Conservation (phyloP, 2,113 vertebrate species). For the Ciconia stormi region DNA sequence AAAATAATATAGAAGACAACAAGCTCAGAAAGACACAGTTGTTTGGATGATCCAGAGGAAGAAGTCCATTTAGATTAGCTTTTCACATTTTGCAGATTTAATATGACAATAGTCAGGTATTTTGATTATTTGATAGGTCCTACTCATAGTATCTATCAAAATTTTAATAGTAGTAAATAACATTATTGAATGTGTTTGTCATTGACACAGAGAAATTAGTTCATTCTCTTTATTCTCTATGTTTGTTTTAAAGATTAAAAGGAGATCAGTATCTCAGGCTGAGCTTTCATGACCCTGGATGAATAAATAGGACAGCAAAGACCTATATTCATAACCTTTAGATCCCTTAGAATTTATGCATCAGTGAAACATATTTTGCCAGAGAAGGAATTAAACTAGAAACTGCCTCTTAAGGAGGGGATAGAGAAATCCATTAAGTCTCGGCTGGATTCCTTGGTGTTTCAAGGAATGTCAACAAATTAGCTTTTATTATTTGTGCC, state of each 20-base stretch:
- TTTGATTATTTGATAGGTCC: neutral
- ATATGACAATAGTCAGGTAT: neutral
- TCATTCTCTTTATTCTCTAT: neutral
- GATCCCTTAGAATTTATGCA: neutral
- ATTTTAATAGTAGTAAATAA: neutral
- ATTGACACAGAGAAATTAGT: neutral
- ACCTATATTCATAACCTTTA: constrained; percentile 25
- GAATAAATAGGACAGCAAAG: constrained; percentile 25
- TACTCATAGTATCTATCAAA: neutral
- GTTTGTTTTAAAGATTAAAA: constrained; percentile 4
- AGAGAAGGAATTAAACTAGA: constrained; percentile 31
- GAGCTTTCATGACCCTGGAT: neutral
- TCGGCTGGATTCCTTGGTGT: constrained; percentile 12
- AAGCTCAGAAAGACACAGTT: neutral
- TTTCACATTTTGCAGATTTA: neutral
- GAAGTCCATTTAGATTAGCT: neutral
- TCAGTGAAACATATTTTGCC: constrained; percentile 15
- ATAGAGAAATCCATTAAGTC: constrained; percentile 27
- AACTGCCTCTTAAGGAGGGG: constrained; percentile 19
- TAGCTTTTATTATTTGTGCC: constrained; percentile 42
- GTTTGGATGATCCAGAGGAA: neutral
- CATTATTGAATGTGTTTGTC: neutral
- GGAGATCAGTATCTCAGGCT: neutral
- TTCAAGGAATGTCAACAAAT: constrained; percentile 38
- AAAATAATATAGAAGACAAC: neutral